Evolutionary conservation across 2,888 invertebrate species (phyloP), one percentile per base, ranked within the genome.

Genomic region (Parnassius smintheus): DNA sequence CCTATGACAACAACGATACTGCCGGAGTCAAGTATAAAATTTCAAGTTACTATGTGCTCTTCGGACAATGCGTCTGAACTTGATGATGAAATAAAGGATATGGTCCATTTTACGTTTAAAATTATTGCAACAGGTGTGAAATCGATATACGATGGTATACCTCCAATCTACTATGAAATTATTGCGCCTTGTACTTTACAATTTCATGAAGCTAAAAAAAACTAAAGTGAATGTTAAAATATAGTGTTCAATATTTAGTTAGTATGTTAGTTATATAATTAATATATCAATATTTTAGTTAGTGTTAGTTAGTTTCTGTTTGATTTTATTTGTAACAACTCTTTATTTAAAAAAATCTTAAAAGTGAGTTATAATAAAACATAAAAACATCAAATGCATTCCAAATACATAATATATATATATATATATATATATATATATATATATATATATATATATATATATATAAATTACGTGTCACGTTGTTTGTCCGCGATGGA

Each of bases 151-250:
- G 62, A 70, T 25, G 78, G 83, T 66, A 73, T 81, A 1, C 86
- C 86, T 44, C 86, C 85, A 12, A 69, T 83, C 12, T 88, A 78
- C 72, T 88, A 86, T 61, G 88, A 88, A 78, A 74, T 88, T 9
- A 84, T 87, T 35, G 75, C 75, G 12, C 88, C 88, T 0, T 86
- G 85, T 65, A 76, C 77, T 12, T 59, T 48, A 13, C 79, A 81
- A 65, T 86, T 82, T 65, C 77, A 74, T 66, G 76, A 70, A 62
- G 66, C 78, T 53, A 13, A 18, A 9, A 42, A 18, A 22, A 22
- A 18, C 42, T 35, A 35, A 35, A 35, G 7, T 35, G 35, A 35
- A 35, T 35, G 3, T 35, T 7, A 7, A 35, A 35, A 35, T 7
- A 35, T 35, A 35, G 4, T 35, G 7, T 35, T 35, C 4, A 35